phyloP scores from a whole-genome alignment of 2,888 invertebrate genomes.

The Ellobium chinense region DNA sequence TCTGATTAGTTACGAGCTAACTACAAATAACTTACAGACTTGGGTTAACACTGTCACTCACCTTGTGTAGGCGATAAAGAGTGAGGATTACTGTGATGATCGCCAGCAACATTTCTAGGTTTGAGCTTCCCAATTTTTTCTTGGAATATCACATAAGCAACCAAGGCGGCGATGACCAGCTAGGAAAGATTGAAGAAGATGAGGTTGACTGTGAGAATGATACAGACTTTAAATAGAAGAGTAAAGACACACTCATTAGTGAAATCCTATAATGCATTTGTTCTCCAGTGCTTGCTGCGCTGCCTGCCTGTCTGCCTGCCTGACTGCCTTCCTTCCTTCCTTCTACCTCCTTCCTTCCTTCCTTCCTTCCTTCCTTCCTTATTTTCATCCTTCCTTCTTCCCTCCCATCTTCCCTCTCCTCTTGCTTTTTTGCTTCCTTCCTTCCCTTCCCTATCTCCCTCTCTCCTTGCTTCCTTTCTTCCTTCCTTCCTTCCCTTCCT shows the following conservation, averaged over 20 bases:
- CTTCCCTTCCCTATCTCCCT: neutral
- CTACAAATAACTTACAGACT: too few species aligned
- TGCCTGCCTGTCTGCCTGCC: neutral
- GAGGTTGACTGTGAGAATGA: too few species aligned
- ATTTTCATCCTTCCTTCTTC: neutral
- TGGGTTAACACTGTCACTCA: neutral
- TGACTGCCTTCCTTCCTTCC: neutral
- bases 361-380: neutral
- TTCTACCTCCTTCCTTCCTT: neutral
- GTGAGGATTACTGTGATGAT: slow-evolving; percentile 29
- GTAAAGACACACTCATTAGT: too few species aligned
- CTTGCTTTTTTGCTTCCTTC: neutral
- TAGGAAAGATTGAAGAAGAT: too few species aligned
- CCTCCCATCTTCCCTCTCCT: neutral
- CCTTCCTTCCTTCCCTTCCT: neutral
- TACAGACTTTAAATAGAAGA: too few species aligned
- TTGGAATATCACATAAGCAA: slow-evolving; percentile 48
- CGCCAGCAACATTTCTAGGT: slow-evolving; percentile 33
- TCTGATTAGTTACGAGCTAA: too few species aligned
- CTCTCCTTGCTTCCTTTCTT: neutral
- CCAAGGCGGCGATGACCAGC: slow-evolving; percentile 45
- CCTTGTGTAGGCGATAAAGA: slow-evolving; percentile 29
- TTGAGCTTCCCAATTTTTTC: slow-evolving; percentile 44
- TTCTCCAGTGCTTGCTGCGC: too few species aligned
- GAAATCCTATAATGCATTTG: too few species aligned